Evolutionary conservation across 1,140 invertebrate species (phyloP), one percentile per base, ranked within the genome.

Genomic region (Drosophila punjabiensis): DNA sequence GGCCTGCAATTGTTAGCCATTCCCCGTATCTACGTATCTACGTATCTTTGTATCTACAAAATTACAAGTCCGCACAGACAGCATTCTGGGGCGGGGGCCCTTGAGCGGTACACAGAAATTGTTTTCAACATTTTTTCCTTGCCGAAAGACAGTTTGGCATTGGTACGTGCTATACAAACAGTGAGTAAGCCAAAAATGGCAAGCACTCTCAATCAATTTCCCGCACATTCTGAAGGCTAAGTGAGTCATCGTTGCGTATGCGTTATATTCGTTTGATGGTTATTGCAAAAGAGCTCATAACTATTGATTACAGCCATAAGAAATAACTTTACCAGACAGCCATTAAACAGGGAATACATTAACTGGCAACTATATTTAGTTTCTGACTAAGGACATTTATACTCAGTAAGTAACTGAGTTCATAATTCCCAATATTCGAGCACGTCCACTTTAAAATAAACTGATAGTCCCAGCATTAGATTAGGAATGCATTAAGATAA

Each of bases 401-500:
- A 33, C 6, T 33, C 7, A 32, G 6, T 20, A 7, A 45, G 10
- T 45, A 13, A 33, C 7, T 55, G 52, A 33, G n/a, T 30, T 53
- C 50, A 32, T 33, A 32, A 7, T 53, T 53, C 30, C n/a, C 5
- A 6, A 55, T 33, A 55, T 55, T 20, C 13, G 14, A 18, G 16
- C 37, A 41, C 41, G 30, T 37, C 43, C 14, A 20, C 32, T 47
- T 32, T 32, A 70, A 70, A 70, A 14, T 16, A 43, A 30, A 70
- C 41, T 30, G 20, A 16, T 52, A 37, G 18, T 24, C 14, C 28
- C 13, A 4, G 52, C 61, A 35, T 47, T 47, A 16, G 56, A 74
- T 73, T 71, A 48, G 45, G 52, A 74, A 74, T 37, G 37, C 70
- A 73, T 74, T 74, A 24, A 61, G 70, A 74, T 74, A 53, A 75